A percentile compares a stretch with the other conserved stretches of the same genome.
Evolutionary conservation across 2,113 vertebrate species (phyloP).

Genomic region (Tapirus terrestris): DNA sequence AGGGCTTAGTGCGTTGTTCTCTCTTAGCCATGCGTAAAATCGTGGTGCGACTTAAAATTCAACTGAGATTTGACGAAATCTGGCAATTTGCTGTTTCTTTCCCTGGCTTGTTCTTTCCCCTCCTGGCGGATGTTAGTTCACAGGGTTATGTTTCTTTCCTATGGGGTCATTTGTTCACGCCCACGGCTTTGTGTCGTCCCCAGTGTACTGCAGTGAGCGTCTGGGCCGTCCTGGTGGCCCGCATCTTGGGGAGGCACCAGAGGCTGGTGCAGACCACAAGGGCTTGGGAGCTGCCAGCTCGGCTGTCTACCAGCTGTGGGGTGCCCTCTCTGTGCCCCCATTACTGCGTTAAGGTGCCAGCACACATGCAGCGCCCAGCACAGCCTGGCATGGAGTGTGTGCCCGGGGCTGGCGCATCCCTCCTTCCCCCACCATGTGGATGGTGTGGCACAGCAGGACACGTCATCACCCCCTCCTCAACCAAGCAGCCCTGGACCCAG

Average conservation of each 20-base stretch:
- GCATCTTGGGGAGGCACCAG: neutral
- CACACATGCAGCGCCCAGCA: rapidly evolving
- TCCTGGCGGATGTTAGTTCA: neutral
- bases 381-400: rapidly evolving
- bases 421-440: neutral
- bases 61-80: neutral
- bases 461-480: neutral
- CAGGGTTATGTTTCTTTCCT: neutral
- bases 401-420: too few relatives aligned
- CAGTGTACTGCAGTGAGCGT: neutral
- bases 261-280: neutral
- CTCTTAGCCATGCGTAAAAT: neutral
- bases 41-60: neutral
- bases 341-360: neutral
- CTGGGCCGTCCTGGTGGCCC: neutral
- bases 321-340: neutral
- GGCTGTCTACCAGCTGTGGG: neutral
- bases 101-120: neutral
- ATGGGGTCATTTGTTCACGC: neutral
- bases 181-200: neutral
- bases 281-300: neutral
- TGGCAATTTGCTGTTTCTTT: neutral
- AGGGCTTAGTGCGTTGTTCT: neutral
- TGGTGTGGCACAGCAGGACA: rapidly evolving
- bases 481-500: neutral